Percentiles rank a stretch among this genome's conserved stretches.
Conservation (phyloP, 2,797 vertebrate species). For the Anableps anableps region DNA sequence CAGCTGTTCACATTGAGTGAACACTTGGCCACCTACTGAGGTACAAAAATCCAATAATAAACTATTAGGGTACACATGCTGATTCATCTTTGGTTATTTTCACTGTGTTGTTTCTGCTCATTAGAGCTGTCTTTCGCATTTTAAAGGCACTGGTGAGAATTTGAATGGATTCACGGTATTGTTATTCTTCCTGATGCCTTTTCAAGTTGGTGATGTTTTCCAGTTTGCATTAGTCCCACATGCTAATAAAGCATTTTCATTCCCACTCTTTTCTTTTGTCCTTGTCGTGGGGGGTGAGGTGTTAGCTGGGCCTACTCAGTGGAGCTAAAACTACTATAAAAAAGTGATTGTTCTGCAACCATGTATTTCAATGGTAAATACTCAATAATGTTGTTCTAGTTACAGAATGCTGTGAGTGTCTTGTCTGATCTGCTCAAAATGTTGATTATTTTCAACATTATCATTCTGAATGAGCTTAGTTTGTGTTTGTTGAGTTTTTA, state of each 20-base stretch:
- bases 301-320: neutral
- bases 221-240: neutral
- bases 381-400: neutral
- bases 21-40: slow-evolving; percentile 30
- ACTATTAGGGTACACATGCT: slow-evolving; percentile 48
- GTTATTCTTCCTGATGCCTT: neutral
- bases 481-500: neutral
- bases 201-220: neutral
- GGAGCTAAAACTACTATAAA: neutral
- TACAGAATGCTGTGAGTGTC: neutral
- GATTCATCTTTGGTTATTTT: slow-evolving; percentile 56
- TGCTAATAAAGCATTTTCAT: neutral
- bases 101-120: slow-evolving; percentile 47
- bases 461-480: neutral
- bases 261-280: neutral
- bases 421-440: neutral
- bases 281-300: neutral
- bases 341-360: neutral
- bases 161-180: slow-evolving; percentile 22
- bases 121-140: slow-evolving; percentile 49
- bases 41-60: slow-evolving; percentile 44
- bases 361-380: neutral
- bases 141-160: slow-evolving; percentile 29
- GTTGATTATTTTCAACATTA: neutral
- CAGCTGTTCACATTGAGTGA: slow-evolving; percentile 23